A percentile compares a stretch with the other conserved stretches of the same genome.
phyloP scores from a whole-genome alignment of 2,888 invertebrate genomes.

The Reticulitermes lucifugus region DNA sequence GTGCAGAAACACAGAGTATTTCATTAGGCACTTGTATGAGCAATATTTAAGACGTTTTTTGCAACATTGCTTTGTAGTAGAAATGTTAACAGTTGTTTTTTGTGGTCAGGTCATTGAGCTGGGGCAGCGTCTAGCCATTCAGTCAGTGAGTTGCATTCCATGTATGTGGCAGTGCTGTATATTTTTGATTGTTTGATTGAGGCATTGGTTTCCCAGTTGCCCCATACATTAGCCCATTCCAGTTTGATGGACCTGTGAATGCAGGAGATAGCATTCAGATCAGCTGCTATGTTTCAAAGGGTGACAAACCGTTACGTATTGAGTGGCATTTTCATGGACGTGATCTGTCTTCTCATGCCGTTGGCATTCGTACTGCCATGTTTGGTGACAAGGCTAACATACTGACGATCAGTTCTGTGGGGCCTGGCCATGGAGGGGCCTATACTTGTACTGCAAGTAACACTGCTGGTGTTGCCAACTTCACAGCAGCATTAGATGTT shows the following conservation, averaged over 20 bases:
- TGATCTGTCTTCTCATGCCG: conserved; percentile 55
- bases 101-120: conserved; percentile 25
- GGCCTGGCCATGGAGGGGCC: conserved; percentile 65
- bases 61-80: not conserved
- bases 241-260: conserved; percentile 60
- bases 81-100: conserved; percentile 29
- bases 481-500: conserved; percentile 66
- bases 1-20: not conserved
- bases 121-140: conserved; percentile 28
- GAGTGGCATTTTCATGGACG: conserved; percentile 57
- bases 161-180: conserved; percentile 31
- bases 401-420: conserved; percentile 56
- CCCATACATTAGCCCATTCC: conserved; percentile 58
- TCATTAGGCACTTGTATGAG: not conserved
- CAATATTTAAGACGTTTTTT: not conserved
- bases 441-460: conserved; percentile 83
- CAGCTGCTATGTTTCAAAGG: conserved; percentile 59
- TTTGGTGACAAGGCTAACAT: conserved; percentile 63
- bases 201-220: conserved; percentile 49
- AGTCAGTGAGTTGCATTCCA: conserved; percentile 28
- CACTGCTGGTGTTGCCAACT: conserved; percentile 74
- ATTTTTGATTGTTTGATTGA: conserved; percentile 42
- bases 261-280: conserved; percentile 59
- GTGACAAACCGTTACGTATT: conserved; percentile 58
- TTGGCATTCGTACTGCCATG: conserved; percentile 61